Evolutionary conservation across 2,888 invertebrate species (phyloP).

Genomic region (Peribatodes rhomboidaria): DNA sequence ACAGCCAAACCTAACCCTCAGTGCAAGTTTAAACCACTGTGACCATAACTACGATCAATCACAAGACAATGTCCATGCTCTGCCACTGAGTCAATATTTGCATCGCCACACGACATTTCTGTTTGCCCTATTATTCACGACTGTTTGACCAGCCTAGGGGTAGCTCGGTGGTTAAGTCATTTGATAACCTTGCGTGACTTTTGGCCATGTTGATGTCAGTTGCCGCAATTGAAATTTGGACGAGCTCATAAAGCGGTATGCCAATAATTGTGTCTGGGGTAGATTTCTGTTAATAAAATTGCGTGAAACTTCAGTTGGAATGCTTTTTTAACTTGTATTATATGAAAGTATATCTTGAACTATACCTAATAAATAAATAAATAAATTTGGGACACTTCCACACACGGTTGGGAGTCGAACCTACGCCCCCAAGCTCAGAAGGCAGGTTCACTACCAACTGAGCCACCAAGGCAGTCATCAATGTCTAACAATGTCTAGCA

Average conservation of each 20-base stretch:
- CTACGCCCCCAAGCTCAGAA: too few relatives aligned
- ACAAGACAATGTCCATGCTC: constrained; percentile 73
- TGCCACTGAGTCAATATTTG: constrained; percentile 78
- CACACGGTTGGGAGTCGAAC: too few relatives aligned
- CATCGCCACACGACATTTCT: constrained; percentile 73
- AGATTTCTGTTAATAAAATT: constrained; percentile 52
- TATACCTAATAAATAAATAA: too few relatives aligned
- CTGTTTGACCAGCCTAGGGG: constrained; percentile 72
- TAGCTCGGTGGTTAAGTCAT: constrained; percentile 49
- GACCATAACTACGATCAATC: constrained; percentile 77
- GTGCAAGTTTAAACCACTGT: constrained; percentile 45
- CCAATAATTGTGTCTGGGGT: constrained; percentile 51
- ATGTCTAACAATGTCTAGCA: too few relatives aligned
- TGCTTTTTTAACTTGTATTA: not conserved
- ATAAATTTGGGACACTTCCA: too few relatives aligned
- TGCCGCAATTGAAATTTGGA: constrained; percentile 68
- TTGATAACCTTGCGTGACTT: constrained; percentile 69
- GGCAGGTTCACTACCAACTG: too few relatives aligned
- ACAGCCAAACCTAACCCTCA: constrained; percentile 23
- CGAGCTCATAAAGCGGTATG: constrained; percentile 43
- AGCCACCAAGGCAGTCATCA: too few relatives aligned
- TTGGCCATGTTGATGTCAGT: constrained; percentile 39
- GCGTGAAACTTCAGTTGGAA: not conserved
- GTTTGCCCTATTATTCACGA: constrained; percentile 81
- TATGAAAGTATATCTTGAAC: too few relatives aligned